phyloP scores from a whole-genome alignment of 2,888 invertebrate species.

The Euclidia mi region DNA sequence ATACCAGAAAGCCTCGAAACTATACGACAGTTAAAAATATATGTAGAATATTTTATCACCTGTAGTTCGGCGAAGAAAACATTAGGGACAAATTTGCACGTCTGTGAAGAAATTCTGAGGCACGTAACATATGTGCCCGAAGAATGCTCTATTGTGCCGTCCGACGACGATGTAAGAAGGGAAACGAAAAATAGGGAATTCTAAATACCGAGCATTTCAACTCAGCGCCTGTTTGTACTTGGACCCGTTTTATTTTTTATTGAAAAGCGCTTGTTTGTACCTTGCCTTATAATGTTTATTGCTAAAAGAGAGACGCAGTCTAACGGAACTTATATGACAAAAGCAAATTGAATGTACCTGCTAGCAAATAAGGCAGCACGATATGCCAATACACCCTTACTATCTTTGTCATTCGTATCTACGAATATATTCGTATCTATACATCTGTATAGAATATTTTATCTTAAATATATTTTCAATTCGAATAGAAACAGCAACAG shows the following conservation, averaged over 20 bases:
- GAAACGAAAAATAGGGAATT: slow-evolving; percentile 34
- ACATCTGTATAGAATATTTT: too few relatives aligned
- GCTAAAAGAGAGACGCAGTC: too few relatives aligned
- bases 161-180: slow-evolving; percentile 24
- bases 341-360: too few relatives aligned
- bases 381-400: too few relatives aligned
- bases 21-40: slow-evolving; percentile 5
- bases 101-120: slow-evolving; percentile 40
- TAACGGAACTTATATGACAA: too few relatives aligned
- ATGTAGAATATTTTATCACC: slow-evolving; percentile 31
- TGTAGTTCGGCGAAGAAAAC: slow-evolving; percentile 28
- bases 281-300: too few relatives aligned
- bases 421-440: too few relatives aligned
- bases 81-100: slow-evolving; percentile 44
- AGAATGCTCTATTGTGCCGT: slow-evolving; percentile 46
- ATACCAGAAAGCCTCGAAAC: too few relatives aligned
- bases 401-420: too few relatives aligned
- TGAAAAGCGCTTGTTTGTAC: not conserved
- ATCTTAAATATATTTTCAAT: too few relatives aligned
- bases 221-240: slow-evolving; percentile 17
- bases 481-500: too few relatives aligned
- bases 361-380: too few relatives aligned
- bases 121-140: slow-evolving; percentile 50
- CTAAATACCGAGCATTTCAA: slow-evolving; percentile 38
- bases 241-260: slow-evolving; percentile 18